Percentiles rank a stretch among this genome's conserved stretches.
Evolutionary conservation across 1,140 invertebrate species (phyloP).

Genomic region (Leptinotarsa defecta): DNA sequence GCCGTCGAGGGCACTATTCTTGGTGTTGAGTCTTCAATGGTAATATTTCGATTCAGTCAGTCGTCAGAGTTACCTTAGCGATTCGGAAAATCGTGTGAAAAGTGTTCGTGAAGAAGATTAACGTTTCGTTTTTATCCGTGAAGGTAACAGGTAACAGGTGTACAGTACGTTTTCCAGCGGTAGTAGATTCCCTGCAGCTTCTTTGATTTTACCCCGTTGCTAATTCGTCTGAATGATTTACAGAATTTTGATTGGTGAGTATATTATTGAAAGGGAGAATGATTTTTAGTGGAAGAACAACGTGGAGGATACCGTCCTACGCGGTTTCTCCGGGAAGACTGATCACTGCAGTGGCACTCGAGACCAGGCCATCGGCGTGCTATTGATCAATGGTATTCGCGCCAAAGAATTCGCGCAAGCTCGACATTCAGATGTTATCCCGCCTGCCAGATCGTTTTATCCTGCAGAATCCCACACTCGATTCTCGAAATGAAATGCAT

Average conservation of each 20-base stretch:
- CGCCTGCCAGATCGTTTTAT: constrained; percentile 21
- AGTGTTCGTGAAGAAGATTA: neutral
- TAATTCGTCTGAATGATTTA: neutral
- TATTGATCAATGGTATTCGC: constrained; percentile 49
- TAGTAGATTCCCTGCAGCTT: neutral
- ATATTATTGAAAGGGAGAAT: neutral
- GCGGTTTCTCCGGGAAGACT: constrained; percentile 47
- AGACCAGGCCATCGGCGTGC: constrained; percentile 46
- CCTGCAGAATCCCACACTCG: constrained; percentile 18
- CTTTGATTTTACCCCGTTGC: neutral
- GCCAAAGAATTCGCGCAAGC: constrained; percentile 46
- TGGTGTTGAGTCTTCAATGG: neutral
- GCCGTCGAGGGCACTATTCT: neutral
- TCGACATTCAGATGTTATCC: constrained; percentile 35
- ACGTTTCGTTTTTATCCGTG: neutral
- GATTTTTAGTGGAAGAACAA: constrained; percentile 34
- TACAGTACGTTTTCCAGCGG: neutral
- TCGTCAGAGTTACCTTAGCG: neutral
- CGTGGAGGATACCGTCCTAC: constrained; percentile 29
- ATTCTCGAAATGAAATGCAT: constrained; percentile 28
- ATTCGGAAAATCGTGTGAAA: neutral
- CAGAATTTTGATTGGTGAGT: neutral
- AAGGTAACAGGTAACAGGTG: neutral
- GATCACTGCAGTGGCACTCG: constrained; percentile 41
- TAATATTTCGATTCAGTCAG: neutral